Base-by-base conservation (phyloP, 2,113 vertebrate genomes). In the Dicaeum eximium region DNA sequence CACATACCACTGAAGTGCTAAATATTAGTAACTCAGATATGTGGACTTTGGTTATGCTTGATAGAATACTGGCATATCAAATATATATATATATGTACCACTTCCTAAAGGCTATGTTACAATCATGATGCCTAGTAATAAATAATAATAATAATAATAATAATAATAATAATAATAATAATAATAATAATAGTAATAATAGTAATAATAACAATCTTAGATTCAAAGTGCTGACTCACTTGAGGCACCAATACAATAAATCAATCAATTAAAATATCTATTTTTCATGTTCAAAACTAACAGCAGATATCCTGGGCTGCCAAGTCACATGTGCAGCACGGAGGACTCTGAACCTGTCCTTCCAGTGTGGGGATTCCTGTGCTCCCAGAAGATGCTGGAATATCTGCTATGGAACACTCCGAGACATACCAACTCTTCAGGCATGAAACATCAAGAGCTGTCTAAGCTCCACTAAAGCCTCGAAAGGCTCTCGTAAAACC, bases 51-150 rank as follows among this genome's bases (percentile, higher is more conserved):
- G 96, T 97, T 96, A 97, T 73, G 91, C 93, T 96, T 82, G 57
- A 87, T 92, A 96, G 91, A 97, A 85, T 94, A 97, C 60, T 90
- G 92, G 86, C 73, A 96, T 96, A 92, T 90, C 45, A 88, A 95
- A 93, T 95, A 80, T 61, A 60, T 38, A 60, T 38, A 38, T 61
- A 61, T 89, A 95, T 42, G 64, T 93, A 95, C 51, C 93, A 92
- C 86, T 96, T 97, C 70, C 96, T 96, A 96, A 91, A 93, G 83
- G 80, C 88, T 95, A 97, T 94, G 58, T 96, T 96, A 96, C 96
- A 96, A 95, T 96, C 96, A 91, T 95, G 83, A 94, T 96, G 93
- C 94, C 89, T 96, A 89, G 79, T 62, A 92, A 93, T 89, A 95
- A 95, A 90, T 86, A 93, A 67, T 78, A 82, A 73, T 65, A 90